phyloP scores from a whole-genome alignment of 37 sponge, comb jelly and placozoan genomes.

The Corticium candelabrum region DNA sequence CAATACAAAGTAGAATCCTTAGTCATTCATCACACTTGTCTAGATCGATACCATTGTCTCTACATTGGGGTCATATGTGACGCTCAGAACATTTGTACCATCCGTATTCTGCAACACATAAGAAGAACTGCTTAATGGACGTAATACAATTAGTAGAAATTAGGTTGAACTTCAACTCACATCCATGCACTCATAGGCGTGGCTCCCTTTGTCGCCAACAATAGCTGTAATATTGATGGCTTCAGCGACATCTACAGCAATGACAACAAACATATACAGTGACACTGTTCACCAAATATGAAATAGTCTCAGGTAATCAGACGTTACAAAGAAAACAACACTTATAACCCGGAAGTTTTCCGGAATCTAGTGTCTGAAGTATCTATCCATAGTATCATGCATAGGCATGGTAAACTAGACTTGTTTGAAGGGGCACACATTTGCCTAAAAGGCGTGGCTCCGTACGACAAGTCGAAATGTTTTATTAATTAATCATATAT shows the following conservation, averaged over 20 bases:
- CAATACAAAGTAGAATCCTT: neutral
- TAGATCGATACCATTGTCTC: conserved; percentile 11
- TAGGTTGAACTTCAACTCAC: neutral
- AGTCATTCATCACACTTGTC: neutral
- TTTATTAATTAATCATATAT: too few relatives aligned
- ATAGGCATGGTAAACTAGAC: too few relatives aligned
- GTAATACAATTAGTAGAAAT: neutral
- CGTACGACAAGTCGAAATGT: too few relatives aligned
- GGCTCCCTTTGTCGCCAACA: conserved; percentile 49
- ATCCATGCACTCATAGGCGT: conserved; percentile 27
- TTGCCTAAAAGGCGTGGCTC: too few relatives aligned
- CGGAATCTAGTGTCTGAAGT: too few relatives aligned
- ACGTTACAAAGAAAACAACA: too few relatives aligned
- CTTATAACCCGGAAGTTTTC: too few relatives aligned
- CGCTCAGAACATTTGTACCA: conserved; percentile 55
- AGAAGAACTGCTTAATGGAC: neutral
- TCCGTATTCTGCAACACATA: conserved; percentile 19
- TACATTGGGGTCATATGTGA: conserved; percentile 38
- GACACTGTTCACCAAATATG: too few relatives aligned
- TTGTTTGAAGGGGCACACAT: too few relatives aligned
- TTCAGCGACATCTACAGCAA: conserved; percentile 17
- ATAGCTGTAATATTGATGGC: conserved; percentile 59
- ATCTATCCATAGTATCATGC: too few relatives aligned
- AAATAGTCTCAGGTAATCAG: too few relatives aligned
- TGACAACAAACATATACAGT: conserved; percentile 5